Evolutionary conservation across 2,113 vertebrate species (phyloP).

Genomic region (Rhinopithecus roxellana): DNA sequence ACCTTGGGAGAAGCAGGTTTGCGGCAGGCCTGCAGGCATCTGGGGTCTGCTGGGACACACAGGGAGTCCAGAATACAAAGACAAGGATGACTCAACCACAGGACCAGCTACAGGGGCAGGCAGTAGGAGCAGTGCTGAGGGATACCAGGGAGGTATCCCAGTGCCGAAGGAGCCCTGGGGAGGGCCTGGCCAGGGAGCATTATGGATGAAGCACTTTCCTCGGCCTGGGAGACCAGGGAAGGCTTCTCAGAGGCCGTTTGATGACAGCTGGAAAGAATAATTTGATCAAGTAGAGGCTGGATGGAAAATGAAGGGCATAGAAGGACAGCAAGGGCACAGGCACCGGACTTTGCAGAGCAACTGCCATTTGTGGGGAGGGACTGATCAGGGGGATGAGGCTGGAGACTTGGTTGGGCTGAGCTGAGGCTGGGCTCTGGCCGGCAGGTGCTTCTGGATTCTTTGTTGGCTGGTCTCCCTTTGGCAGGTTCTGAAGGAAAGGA

Average conservation of each 20-base stretch:
- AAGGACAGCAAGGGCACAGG: neutral
- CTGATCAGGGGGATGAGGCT: neutral
- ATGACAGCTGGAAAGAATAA: neutral
- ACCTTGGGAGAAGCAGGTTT: neutral
- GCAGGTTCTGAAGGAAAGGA: neutral
- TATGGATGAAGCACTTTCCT: neutral
- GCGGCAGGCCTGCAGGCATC: too few species aligned
- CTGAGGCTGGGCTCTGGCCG: neutral
- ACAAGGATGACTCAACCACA: neutral
- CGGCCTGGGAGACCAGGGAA: neutral
- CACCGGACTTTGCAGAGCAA: rapidly evolving
- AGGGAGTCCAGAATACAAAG: neutral
- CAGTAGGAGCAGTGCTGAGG: neutral
- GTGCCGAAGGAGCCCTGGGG: neutral
- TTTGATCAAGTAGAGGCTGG: too few species aligned
- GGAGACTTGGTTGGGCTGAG: neutral
- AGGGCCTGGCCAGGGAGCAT: too few species aligned
- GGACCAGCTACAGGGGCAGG: neutral
- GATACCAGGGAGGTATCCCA: neutral
- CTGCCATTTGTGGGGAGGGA: too few species aligned
- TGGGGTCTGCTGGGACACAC: too few species aligned
- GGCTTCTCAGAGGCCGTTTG: neutral
- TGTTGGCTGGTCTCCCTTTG: neutral
- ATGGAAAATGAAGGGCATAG: neutral
- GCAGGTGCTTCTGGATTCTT: too few species aligned